Base-by-base conservation (phyloP, 2,113 vertebrate species). In the Pachycephala philippinensis region DNA sequence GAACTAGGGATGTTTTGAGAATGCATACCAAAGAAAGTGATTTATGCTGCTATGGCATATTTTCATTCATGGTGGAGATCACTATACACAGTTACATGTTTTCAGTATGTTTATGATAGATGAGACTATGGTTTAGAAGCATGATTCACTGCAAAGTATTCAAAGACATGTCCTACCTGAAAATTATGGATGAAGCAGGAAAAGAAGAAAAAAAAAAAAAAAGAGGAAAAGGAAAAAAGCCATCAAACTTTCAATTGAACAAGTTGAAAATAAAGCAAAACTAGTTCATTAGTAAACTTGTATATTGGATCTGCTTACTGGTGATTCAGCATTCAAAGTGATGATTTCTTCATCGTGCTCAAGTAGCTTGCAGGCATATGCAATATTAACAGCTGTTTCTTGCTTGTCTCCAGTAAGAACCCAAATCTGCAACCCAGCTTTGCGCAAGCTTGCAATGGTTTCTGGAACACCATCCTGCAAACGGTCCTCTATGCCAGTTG, bases 391-490 rank as follows among this genome's bases (percentile, higher is more conserved):
- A 15, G 99, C 99, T 1, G 99, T 99, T 97, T 99, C 99, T 94
- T 99, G 99, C 92, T 99, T 99, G 98, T 99, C 99, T 9, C 99
- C 99, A 1, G 99, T 99, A 94, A 99, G 98, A 82, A 99, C 99
- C 99, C 99, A 99, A 64, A 99, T 99, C 97, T 99, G 99, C 66
- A 99, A 95, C n/a, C 99, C 99, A 10, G 99, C 99, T 85, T 98
- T 98, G 50, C 99, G 98, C 77, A 99, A 92, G 8, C 98, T 98
- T 13, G 98, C 98, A 19, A 99, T 99, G 44, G 99, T 99, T 95
- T 99, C 99, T 1, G 99, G 99, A 9, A 99, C 99, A 2, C 99
- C 99, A 2, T 99, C 99, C 97, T 99, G 99, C 82, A 99, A 98
- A 61, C 99, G 98, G 93, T 99, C 99, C 97, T 99, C 99, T 47